These are phyloP conservation scores for Mamestra configurata DNA, from an alignment of 1,140 invertebrate genomes.

Conservation along the genomic window DNA sequence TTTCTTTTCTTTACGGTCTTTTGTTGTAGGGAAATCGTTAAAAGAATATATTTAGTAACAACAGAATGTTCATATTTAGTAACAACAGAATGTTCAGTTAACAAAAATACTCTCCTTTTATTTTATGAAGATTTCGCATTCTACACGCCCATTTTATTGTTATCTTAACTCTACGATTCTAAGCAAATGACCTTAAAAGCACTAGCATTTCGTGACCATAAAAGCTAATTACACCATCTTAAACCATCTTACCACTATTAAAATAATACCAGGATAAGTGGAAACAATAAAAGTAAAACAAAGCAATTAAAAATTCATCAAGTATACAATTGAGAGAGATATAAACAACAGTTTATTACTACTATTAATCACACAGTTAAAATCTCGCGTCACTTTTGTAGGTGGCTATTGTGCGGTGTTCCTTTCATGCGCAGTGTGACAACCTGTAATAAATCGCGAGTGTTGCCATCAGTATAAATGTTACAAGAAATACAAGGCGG, in stretches of 20 bases:
- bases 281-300: slow-evolving; percentile 46
- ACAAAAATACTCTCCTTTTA: not conserved
- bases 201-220: not conserved
- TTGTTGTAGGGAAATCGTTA: slow-evolving; percentile 52
- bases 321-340: slow-evolving; percentile 41
- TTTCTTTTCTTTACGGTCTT: slow-evolving; percentile 50
- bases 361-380: slow-evolving; percentile 51
- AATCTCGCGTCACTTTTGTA: slow-evolving; percentile 42
- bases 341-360: slow-evolving; percentile 50
- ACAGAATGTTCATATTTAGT: not conserved
- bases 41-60: slow-evolving; percentile 37
- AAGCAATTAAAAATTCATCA: slow-evolving; percentile 53
- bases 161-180: not conserved
- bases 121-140: not conserved
- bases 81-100: not conserved
- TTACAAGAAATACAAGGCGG: slow-evolving; percentile 47
- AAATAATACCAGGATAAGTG: slow-evolving; percentile 21
- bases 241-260: not conserved
- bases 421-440: slow-evolving; percentile 49
- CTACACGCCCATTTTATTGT: too few relatives aligned
- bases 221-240: not conserved
- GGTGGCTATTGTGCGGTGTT: slow-evolving; percentile 51
- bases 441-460: slow-evolving; percentile 48
- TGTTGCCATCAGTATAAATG: slow-evolving; percentile 53
- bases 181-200: not conserved